These are phyloP conservation scores for Drosophila nikananu DNA, from an alignment of 1,140 invertebrate genomes.

Conservation along the genomic window DNA sequence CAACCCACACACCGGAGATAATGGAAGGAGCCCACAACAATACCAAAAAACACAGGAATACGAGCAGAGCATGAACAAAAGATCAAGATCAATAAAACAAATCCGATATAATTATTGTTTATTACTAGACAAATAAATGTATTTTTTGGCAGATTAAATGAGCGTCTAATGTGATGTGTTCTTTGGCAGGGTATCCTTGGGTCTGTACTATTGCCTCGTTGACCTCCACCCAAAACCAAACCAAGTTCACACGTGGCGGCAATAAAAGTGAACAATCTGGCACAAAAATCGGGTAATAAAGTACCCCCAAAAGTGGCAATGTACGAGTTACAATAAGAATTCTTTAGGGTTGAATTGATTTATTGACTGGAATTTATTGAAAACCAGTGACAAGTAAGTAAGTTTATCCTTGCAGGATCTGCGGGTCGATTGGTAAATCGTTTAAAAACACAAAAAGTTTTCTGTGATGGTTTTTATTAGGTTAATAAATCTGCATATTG, in stretches of 20 bases:
- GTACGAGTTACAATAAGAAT: neutral
- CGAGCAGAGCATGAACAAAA: conserved; percentile 41
- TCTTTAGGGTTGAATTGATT: no score
- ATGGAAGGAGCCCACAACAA: neutral
- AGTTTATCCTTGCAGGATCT: no score
- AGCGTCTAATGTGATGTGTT: conserved; percentile 5
- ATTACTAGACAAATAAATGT: conserved; percentile 79
- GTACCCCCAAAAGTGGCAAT: neutral
- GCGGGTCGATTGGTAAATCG: no score
- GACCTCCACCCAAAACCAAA: conserved; percentile 8
- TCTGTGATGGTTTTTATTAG: neutral
- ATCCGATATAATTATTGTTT: conserved; percentile 77
- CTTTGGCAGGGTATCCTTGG: neutral
- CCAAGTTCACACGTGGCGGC: conserved; percentile 13
- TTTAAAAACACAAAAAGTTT: no score
- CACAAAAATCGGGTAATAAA: neutral
- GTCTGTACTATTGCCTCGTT: no score
- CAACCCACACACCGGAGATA: neutral
- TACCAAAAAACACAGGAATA: conserved; percentile 23
- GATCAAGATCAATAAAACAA: conserved; percentile 56
- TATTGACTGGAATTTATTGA: no score
- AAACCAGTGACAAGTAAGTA: no score
- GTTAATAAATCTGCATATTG: neutral
- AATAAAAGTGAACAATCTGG: neutral
- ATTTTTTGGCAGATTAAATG: conserved; percentile 69